phyloP scores from a whole-genome alignment of 2,113 vertebrate genomes.

The Ochotona curzoniae region DNA sequence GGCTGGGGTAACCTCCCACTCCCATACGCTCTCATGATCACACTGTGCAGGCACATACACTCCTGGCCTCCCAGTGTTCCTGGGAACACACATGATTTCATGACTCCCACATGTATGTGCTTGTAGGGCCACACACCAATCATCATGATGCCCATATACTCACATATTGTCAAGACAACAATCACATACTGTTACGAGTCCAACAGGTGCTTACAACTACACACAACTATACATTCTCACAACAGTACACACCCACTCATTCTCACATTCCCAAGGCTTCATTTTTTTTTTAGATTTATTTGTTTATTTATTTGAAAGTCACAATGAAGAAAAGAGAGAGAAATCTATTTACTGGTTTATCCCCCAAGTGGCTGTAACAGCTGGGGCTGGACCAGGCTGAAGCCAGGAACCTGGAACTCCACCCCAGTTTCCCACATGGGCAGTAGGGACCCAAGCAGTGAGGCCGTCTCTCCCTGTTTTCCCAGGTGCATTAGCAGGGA shows the following conservation, averaged over 20 bases:
- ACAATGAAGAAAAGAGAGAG: too few relatives aligned
- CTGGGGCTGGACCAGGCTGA: too few relatives aligned
- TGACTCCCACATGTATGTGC: neutral
- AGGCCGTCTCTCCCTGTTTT: too few relatives aligned
- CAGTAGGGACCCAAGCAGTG: too few relatives aligned
- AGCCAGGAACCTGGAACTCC: too few relatives aligned
- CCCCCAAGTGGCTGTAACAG: too few relatives aligned
- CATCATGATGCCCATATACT: neutral
- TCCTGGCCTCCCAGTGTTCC: neutral
- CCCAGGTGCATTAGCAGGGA: too few relatives aligned
- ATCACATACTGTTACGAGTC: neutral
- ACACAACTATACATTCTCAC: neutral
- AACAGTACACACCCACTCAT: neutral
- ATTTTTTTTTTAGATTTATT: too few relatives aligned
- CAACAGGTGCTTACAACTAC: neutral
- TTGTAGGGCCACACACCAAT: neutral
- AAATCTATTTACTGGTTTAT: too few relatives aligned
- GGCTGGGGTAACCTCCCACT: too few relatives aligned
- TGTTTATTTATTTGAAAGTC: too few relatives aligned
- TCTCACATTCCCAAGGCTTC: neutral
- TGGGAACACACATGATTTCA: neutral
- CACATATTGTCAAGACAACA: neutral
- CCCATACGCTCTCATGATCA: neutral
- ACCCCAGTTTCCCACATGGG: too few relatives aligned
- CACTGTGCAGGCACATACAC: fast-evolving